Conservation (phyloP, 1,140 invertebrate species). For the Listronotus bonariensis region DNA sequence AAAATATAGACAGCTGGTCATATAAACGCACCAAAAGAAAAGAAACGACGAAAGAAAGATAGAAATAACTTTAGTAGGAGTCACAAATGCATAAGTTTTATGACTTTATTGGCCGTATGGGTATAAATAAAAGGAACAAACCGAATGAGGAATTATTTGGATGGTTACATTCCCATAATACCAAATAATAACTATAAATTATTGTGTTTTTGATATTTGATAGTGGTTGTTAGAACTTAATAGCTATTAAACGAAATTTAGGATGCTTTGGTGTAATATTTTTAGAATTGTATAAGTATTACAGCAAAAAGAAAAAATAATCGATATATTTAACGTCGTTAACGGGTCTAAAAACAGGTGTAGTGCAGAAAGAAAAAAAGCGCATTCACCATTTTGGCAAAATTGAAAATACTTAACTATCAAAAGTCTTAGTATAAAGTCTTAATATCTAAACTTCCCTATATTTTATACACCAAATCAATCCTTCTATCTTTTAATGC, state of each 20-base stretch:
- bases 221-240: constrained; percentile 7
- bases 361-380: too few relatives aligned
- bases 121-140: constrained; percentile 12
- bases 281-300: not conserved
- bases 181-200: constrained; percentile 14
- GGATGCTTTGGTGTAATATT: not conserved
- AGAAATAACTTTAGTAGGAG: constrained; percentile 41
- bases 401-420: too few relatives aligned
- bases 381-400: too few relatives aligned
- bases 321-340: too few relatives aligned
- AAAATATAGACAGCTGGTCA: constrained; percentile 26
- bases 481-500: too few relatives aligned
- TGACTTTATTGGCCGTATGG: constrained; percentile 44
- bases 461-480: too few relatives aligned
- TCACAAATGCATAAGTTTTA: constrained; percentile 46
- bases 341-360: too few relatives aligned
- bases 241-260: not conserved
- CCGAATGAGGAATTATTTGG: constrained; percentile 4
- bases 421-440: too few relatives aligned
- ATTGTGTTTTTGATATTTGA: constrained; percentile 2
- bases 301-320: not conserved
- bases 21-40: constrained; percentile 26
- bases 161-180: constrained; percentile 1
- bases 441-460: too few relatives aligned
- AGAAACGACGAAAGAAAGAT: constrained; percentile 38